Evolutionary conservation across 1,140 invertebrate genomes (phyloP).

Genomic region (Achatina immaculata): DNA sequence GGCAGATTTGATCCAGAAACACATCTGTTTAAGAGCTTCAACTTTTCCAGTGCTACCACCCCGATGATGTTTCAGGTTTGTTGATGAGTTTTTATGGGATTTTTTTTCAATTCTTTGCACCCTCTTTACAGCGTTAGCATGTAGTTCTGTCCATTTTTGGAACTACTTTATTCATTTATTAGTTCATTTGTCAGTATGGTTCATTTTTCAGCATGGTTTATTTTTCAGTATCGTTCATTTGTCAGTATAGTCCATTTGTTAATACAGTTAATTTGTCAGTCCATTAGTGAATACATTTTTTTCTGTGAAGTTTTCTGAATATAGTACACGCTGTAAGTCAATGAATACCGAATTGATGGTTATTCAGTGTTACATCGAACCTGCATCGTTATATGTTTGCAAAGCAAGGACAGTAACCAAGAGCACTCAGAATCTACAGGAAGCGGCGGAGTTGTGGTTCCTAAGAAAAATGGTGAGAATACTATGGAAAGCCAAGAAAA

Average conservation of each 20-base stretch:
- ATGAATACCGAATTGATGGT: too few species aligned
- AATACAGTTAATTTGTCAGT: background rate
- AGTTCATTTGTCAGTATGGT: background rate
- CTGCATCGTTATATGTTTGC: too few species aligned
- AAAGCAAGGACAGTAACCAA: too few species aligned
- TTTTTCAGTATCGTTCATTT: background rate
- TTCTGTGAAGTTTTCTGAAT: background rate
- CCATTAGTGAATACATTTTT: background rate
- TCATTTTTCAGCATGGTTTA: background rate
- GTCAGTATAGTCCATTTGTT: background rate
- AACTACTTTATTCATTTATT: background rate
- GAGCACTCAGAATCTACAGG: too few species aligned
- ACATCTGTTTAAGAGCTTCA: constrained; percentile 89
- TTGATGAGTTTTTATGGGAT: background rate
- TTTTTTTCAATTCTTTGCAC: too few species aligned
- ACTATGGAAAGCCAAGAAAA: too few species aligned
- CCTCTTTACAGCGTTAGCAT: background rate
- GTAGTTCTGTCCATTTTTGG: background rate
- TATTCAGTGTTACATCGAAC: too few species aligned
- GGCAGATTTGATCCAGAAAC: constrained; percentile 90
- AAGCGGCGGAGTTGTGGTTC: too few species aligned
- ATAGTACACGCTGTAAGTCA: too few species aligned
- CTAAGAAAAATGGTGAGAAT: too few species aligned
- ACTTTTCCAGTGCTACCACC: constrained; percentile 96
- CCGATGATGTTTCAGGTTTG: constrained; percentile 90